These are phyloP conservation scores for Ptychodera flava DNA, from an alignment of 35 echinoderm and acorn worm genomes.

Conservation along the genomic window DNA sequence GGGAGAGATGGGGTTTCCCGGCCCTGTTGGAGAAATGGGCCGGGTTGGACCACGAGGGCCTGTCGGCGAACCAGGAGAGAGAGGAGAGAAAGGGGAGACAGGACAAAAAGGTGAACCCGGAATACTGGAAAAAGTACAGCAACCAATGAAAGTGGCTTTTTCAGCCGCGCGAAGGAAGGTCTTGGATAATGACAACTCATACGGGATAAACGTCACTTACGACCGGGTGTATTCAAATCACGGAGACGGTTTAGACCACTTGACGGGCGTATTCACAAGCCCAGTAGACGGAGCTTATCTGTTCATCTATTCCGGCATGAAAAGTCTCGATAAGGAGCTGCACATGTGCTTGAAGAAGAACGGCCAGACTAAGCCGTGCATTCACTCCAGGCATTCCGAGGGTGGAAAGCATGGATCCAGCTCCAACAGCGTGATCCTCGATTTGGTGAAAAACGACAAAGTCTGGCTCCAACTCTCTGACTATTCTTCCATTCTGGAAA, in stretches of 20 bases:
- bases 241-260: not conserved
- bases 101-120: not conserved
- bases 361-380: not conserved
- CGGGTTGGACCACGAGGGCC: not conserved
- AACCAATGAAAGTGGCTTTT: not conserved
- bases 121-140: not conserved
- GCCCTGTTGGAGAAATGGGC: not conserved
- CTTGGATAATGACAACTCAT: not conserved
- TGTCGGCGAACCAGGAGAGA: too few species aligned
- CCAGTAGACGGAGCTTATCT: not conserved
- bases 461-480: not conserved
- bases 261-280: not conserved
- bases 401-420: not conserved
- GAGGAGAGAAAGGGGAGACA: not conserved
- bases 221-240: not conserved
- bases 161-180: not conserved
- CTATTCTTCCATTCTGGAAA: not conserved
- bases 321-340: not conserved
- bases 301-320: not conserved
- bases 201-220: too few species aligned
- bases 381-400: not conserved
- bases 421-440: not conserved
- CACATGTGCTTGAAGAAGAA: not conserved
- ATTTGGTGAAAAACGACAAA: not conserved
- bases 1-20: not conserved